Evolutionary conservation across 2,888 invertebrate genomes (phyloP), one percentile per base, ranked within the genome.

Genomic region (Cosmopolites sordidus): DNA sequence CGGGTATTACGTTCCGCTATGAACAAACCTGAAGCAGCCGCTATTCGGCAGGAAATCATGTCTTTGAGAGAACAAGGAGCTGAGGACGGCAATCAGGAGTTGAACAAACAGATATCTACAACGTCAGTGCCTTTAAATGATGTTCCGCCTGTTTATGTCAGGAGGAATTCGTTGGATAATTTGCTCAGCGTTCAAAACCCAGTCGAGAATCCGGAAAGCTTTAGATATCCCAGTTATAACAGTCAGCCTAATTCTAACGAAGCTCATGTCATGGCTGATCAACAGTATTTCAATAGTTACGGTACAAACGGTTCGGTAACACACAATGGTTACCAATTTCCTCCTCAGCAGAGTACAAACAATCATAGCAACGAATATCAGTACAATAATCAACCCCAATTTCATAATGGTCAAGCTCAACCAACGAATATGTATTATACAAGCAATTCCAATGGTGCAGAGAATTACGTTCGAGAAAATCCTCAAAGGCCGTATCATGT

Each of bases 1-100:
- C 79, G 92, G 51, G 92, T 93, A 0, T 73, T 92, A 15, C 81
- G 92, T 58, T 89, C 89, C 0, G 90, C 91, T 0, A 84, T 87
- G 76, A 85, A 82, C 70, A 89, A 84, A 72, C 83, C 86, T 1
- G 84, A 84, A 66, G 75, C 82, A 38, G 75, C 74, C 38, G 79
- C 76, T 64, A 71, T 73, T 62, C 72, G 75, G 53, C 78, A 81
- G 49, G 81, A 70, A 64, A 80, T 75, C 62, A 76, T 74, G 69
- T 69, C 70, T 42, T 68, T 78, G 33, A 71, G 76, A 48, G 76
- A 77, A 54, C 73, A 73, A 16, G 37, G 37, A 12, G 37, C 6
- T n/a, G n/a, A n/a, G n/a, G 18, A 29, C 18, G 15, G 17, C 3
- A 38, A 33, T 15, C 38, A 16, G 9, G 16, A 33, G 16, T 22